Evolutionary conservation across 2,797 vertebrate species (phyloP).

Genomic region (Schizopygopsis malacanthus): DNA sequence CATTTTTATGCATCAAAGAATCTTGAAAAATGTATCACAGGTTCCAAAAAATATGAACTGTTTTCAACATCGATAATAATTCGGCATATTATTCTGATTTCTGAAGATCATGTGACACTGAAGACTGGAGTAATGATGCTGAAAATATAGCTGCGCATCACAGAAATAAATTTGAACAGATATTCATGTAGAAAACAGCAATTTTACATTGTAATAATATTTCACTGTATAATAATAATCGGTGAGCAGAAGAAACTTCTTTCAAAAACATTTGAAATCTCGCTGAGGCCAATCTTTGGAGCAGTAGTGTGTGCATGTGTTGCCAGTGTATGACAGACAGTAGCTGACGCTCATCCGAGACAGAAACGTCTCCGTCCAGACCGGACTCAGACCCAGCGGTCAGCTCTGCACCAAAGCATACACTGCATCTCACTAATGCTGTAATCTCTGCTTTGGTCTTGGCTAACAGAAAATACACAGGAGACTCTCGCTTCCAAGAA

Average conservation of each 20-base stretch:
- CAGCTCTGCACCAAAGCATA: neutral
- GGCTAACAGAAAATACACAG: neutral
- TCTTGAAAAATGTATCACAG: too few relatives aligned
- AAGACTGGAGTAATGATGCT: neutral
- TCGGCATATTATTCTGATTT: too few relatives aligned
- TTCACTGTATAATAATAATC: neutral
- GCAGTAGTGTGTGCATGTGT: neutral
- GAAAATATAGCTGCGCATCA: neutral
- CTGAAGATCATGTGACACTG: too few relatives aligned
- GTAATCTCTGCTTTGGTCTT: slow-evolving; percentile 27
- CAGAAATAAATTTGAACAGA: neutral
- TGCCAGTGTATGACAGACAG: slow-evolving; percentile 14
- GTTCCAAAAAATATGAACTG: neutral
- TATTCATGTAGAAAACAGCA: neutral
- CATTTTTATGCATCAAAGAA: too few relatives aligned
- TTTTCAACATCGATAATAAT: too few relatives aligned
- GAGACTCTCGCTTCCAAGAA: slow-evolving; percentile 2
- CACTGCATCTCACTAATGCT: slow-evolving; percentile 19
- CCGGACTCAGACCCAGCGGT: slow-evolving; percentile 13
- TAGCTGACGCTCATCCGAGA: neutral
- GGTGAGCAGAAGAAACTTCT: neutral
- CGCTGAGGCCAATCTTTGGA: neutral
- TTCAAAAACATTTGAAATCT: neutral
- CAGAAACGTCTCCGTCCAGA: neutral
- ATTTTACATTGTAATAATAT: neutral